Percentiles rank a stretch among this genome's conserved stretches.
These are phyloP conservation scores for Epizoanthus stellaris DNA, from an alignment of 92 coral and sea anemone species.

Conservation along the genomic window DNA sequence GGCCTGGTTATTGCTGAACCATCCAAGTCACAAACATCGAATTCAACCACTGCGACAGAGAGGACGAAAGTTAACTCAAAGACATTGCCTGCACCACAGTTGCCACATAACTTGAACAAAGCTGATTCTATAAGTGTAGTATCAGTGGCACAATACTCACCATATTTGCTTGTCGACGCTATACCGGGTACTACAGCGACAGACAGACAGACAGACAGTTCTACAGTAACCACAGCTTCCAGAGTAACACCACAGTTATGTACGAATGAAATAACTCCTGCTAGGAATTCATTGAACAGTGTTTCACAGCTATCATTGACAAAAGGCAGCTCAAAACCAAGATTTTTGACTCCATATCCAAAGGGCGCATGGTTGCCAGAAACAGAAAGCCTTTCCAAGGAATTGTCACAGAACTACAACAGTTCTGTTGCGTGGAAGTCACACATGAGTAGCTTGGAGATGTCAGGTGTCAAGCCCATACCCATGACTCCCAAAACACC, in stretches of 20 bases:
- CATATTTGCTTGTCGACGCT: background rate
- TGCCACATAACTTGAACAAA: background rate
- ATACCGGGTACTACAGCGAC: too few species aligned
- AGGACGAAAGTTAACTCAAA: background rate
- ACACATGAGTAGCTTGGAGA: background rate
- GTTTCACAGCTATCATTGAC: background rate
- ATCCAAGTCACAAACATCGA: too few species aligned
- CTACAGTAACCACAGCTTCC: background rate
- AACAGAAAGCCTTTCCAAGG: background rate
- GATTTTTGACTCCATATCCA: slow-evolving; percentile 32
- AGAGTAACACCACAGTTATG: slow-evolving; percentile 13
- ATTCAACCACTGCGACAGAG: background rate
- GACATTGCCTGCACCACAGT: background rate
- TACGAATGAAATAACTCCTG: background rate
- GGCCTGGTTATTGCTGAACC: background rate
- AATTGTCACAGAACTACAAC: background rate
- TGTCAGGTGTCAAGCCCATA: slow-evolving; percentile 9
- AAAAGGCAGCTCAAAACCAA: slow-evolving; percentile 9
- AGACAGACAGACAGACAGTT: background rate
- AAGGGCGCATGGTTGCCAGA: slow-evolving; percentile 12
- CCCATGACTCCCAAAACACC: slow-evolving; percentile 16
- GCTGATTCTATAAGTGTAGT: background rate
- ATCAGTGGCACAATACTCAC: slow-evolving; percentile 9
- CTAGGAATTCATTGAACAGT: background rate
- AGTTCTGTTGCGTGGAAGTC: background rate